Evolutionary conservation across 37 sponge, comb jelly and placozoan genomes (phyloP).

Genomic region (Cliona cf. orientalis): DNA sequence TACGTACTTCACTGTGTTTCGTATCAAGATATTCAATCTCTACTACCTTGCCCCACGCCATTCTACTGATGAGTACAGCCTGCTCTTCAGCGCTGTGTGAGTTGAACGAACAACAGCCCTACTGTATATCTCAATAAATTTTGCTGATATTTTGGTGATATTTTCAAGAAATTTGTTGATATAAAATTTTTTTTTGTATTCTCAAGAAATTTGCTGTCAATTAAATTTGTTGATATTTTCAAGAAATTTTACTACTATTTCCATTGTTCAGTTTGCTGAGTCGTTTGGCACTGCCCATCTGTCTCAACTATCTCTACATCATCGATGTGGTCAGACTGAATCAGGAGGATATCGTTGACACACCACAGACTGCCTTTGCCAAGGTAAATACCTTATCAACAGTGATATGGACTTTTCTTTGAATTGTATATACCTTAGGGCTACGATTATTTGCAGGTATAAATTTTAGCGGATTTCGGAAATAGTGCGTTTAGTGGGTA

Average conservation of each 20-base stretch:
- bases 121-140: too few species aligned
- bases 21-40: constrained; percentile 92
- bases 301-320: constrained; percentile 93
- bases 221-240: too few species aligned
- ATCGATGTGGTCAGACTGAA: constrained; percentile 73
- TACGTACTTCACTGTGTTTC: constrained; percentile 96
- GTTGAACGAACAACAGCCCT: background rate
- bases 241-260: too few species aligned
- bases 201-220: too few species aligned
- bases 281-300: constrained; percentile 93
- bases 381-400: constrained; percentile 23
- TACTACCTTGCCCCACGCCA: constrained; percentile 94
- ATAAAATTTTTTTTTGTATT: background rate
- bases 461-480: too few species aligned
- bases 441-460: too few species aligned
- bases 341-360: constrained; percentile 18
- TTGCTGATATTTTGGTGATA: too few species aligned
- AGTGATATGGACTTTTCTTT: too few species aligned
- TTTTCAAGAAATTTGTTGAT: too few species aligned
- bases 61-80: constrained; percentile 91
- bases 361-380: constrained; percentile 76
- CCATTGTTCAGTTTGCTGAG: constrained; percentile 71
- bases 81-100: constrained; percentile 93
- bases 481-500: too few species aligned
- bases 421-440: too few species aligned